Evolutionary conservation across 2,113 vertebrate genomes (phyloP), one percentile per base, ranked within the genome.

Genomic region (Elephas maximus): DNA sequence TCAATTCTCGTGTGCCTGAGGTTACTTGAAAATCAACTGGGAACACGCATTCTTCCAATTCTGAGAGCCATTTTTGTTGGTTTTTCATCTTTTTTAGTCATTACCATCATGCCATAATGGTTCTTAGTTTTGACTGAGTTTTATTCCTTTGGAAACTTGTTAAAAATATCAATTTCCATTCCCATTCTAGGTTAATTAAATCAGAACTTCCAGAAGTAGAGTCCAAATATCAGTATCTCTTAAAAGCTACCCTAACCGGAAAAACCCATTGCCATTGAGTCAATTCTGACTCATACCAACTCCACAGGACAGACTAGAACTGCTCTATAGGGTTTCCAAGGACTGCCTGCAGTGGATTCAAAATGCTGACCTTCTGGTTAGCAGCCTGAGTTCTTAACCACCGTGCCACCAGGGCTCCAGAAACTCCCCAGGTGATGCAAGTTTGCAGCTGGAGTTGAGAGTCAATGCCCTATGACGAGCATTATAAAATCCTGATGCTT

Each of bases 71-170:
- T 73, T 82, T 30, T 84, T 48, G 33, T 9, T 33, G 15, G 8
- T 20, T 37, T 87, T 48, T 80, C 28, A 3, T 37, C 3, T 24
- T 44, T 44, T 57, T n/a, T 78, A 30, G 28, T 21, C 57, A 78
- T 77, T 65, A 93, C 21, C 53, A 41, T 62, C 1, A 8, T 7
- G n/a, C n/a, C 30, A 23, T 83, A 78, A 33, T n/a, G 12, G 2
- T 81, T 94, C 48, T 93, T 74, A 51, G 26, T 81, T 1, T 30
- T 91, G 33, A 91, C 11, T 11, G 23, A 4, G 81, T 86, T 81
- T 86, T 74, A 24, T 57, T 90, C 57, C 69, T 88, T 88, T 78
- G 57, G n/a, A 82, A 78, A 17, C 33, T 95, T 73, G 78, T 51
- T 18, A 69, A 88, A 63, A 82, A 44, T 10, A 53, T 45, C 5